These are phyloP conservation scores for Stenopsyche tienmushanensis DNA, from an alignment of 1,140 invertebrate genomes.

Conservation along the genomic window DNA sequence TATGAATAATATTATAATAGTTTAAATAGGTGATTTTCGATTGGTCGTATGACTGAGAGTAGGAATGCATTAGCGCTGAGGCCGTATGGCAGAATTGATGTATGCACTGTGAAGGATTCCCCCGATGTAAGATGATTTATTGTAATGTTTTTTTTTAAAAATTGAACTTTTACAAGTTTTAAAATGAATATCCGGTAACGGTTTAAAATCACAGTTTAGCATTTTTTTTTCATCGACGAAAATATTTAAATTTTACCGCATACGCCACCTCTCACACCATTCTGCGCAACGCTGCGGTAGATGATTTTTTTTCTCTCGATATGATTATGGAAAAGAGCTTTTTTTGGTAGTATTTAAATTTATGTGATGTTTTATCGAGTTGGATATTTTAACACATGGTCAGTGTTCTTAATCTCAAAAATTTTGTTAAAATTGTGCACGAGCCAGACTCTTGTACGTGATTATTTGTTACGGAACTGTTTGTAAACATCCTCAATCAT, in stretches of 20 bases:
- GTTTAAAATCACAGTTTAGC: slow-evolving; percentile 18
- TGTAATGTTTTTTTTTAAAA: slow-evolving; percentile 19
- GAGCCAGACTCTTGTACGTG: background rate
- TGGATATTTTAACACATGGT: slow-evolving; percentile 27
- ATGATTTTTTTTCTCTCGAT: slow-evolving; percentile 28
- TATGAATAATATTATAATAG: slow-evolving; percentile 42
- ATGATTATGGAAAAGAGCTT: background rate
- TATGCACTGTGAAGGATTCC: slow-evolving; percentile 35
- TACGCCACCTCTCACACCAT: slow-evolving; percentile 5
- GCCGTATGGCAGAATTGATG: slow-evolving; percentile 33
- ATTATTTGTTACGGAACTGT: slow-evolving; percentile 27
- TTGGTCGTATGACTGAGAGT: slow-evolving; percentile 35
- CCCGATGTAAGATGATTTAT: slow-evolving; percentile 25
- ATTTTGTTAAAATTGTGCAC: slow-evolving; percentile 9
- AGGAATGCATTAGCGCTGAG: slow-evolving; percentile 28
- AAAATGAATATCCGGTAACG: slow-evolving; percentile 3
- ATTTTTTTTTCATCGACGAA: slow-evolving; percentile 7
- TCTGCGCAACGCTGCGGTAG: background rate
- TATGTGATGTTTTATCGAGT: slow-evolving; percentile 34
- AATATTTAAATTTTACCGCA: slow-evolving; percentile 4
- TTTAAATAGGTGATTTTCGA: slow-evolving; percentile 40
- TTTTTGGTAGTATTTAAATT: slow-evolving; percentile 27
- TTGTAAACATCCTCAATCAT: slow-evolving; percentile 34
- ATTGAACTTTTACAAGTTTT: slow-evolving; percentile 6
- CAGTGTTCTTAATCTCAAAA: slow-evolving; percentile 22